Base-by-base conservation (phyloP, 37 sponge, comb jelly and placozoan species). In the Oopsacas minuta region DNA sequence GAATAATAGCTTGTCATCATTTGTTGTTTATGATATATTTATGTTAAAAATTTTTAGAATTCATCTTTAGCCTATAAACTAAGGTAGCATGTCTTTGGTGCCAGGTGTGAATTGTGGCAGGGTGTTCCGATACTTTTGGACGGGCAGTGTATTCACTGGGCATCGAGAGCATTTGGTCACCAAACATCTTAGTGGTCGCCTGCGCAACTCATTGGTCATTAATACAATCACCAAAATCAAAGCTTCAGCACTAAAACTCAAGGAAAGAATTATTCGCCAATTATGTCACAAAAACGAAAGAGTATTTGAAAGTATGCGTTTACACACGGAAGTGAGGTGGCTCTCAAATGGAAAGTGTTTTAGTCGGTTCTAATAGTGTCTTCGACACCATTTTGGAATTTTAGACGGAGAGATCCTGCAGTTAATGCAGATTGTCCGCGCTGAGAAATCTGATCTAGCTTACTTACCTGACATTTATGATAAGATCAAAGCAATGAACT, bases 131-230 rank as follows among this genome's bases (percentile, higher is more conserved):
- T n/a, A n/a, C n/a, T n/a, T n/a, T n/a, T n/a, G n/a, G n/a, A n/a
- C n/a, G n/a, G n/a, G n/a, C n/a, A n/a, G n/a, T n/a, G n/a, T 61
- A 61, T 61, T 61, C 75, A 61, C 75, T 61, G 75, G 32, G 75
- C 75, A 61, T 61, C 75, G 75, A 12, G 75, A 61, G 28, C 75
- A 20, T 61, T 61, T 61, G 75, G 75, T 61, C 75, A 34, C 75
- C 5, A 61, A 61, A n/a, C 75, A 61, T 61, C 75, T 12, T 61
- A 61, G 75, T n/a, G 75, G 20, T 10, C 75, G 75, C 75, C 28
- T 61, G 75, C 75, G 28, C 30, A n/a, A 61, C 75, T 61, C 75
- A 61, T 61, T 61, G 30, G 75, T 61, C 7, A 61, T 61, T 61
- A 61, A 25, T 61, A 34, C 28, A 3, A n/a, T 61, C 75, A 61